phyloP scores from a whole-genome alignment of 23 tunicate species.

The Phallusia fumigata region DNA sequence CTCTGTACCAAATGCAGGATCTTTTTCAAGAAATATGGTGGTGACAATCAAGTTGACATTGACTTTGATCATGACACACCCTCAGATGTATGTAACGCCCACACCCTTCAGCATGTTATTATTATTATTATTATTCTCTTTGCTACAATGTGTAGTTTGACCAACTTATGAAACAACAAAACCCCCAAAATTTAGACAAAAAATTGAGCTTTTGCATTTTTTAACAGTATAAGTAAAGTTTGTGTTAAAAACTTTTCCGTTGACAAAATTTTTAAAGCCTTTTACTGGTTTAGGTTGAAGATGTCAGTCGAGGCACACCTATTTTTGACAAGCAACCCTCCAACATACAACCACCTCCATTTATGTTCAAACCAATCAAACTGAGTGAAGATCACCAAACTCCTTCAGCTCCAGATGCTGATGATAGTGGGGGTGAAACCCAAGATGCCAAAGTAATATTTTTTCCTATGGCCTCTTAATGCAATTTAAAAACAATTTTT shows the following conservation, averaged over 20 bases:
- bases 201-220: too few species aligned
- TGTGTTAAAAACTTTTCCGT: too few species aligned
- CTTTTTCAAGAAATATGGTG: conserved; percentile 88
- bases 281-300: not conserved
- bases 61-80: conserved; percentile 33
- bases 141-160: too few species aligned
- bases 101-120: too few species aligned
- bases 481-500: not conserved
- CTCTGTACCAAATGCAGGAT: conserved; percentile 82
- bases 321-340: not conserved
- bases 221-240: too few species aligned
- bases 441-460: not conserved
- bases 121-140: too few species aligned
- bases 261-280: too few species aligned
- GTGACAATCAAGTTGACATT: conserved; percentile 32
- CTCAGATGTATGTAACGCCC: conserved; percentile 30
- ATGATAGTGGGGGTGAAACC: conserved; percentile 15
- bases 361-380: conserved; percentile 87
- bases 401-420: not conserved
- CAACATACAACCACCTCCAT: conserved; percentile 45
- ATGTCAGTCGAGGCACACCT: not conserved
- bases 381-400: conserved; percentile 15
- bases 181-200: too few species aligned
- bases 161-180: too few species aligned
- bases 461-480: not conserved